Conservation (phyloP, 1,140 invertebrate species). For the Proctacanthus coquilletti region DNA sequence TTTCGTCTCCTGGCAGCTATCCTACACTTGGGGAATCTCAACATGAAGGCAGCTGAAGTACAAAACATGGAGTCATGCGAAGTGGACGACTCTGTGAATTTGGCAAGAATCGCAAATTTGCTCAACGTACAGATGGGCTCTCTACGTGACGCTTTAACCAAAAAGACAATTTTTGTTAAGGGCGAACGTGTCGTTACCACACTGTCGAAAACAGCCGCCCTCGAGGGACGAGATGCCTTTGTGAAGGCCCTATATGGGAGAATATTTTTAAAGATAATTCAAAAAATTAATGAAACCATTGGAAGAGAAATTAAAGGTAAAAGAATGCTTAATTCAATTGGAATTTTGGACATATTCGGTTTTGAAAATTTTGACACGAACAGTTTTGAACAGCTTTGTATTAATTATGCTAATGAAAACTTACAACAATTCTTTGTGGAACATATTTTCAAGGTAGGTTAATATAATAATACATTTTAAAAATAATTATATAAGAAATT, state of each 20-base stretch:
- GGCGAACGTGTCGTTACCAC: constrained; percentile 68
- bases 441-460: constrained; percentile 60
- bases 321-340: constrained; percentile 53
- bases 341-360: constrained; percentile 90
- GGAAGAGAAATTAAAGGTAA: constrained; percentile 41
- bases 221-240: constrained; percentile 80
- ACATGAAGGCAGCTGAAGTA: constrained; percentile 58
- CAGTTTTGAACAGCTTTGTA: constrained; percentile 93
- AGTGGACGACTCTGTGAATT: constrained; percentile 47
- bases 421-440: constrained; percentile 93
- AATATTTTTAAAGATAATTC: constrained; percentile 81
- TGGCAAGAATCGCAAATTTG: constrained; percentile 48
- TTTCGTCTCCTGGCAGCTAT: constrained; percentile 70
- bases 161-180: constrained; percentile 73
- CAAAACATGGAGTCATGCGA: constrained; percentile 71
- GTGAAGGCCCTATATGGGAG: constrained; percentile 85
- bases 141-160: constrained; percentile 66
- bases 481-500: background rate
- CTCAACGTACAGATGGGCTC: constrained; percentile 51
- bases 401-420: constrained; percentile 95
- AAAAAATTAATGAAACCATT: constrained; percentile 81
- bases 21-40: constrained; percentile 79
- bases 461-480: background rate
- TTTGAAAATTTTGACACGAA: constrained; percentile 90
- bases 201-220: constrained; percentile 51